Percentiles rank a stretch among this genome's conserved stretches.
Evolutionary conservation across 1,140 invertebrate genomes (phyloP).

Genomic region (Micrasema minimum): DNA sequence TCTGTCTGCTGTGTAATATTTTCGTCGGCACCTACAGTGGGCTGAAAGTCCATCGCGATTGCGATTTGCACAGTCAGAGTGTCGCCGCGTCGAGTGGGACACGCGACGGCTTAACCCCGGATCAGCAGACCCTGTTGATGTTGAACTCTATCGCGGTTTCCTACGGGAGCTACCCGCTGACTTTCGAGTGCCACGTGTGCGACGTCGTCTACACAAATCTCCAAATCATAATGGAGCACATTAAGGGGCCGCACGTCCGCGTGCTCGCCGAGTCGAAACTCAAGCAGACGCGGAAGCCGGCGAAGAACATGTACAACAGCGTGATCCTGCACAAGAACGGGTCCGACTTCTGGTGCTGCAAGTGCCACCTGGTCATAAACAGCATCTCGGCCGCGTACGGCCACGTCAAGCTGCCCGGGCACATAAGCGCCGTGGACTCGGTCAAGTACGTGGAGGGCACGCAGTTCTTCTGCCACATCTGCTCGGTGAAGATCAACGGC

Average conservation of each 20-base stretch:
- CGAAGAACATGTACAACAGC: slow-evolving; percentile 5
- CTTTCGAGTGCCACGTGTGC: slow-evolving; percentile 20
- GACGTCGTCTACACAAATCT: neutral
- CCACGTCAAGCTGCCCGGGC: slow-evolving; percentile 39
- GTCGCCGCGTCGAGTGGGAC: neutral
- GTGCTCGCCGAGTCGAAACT: neutral
- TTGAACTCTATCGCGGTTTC: neutral
- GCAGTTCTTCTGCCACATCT: slow-evolving; percentile 39
- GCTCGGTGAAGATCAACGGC: slow-evolving; percentile 44
- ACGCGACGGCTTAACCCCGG: slow-evolving; percentile 2
- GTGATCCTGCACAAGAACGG: slow-evolving; percentile 35
- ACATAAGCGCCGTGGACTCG: slow-evolving; percentile 40
- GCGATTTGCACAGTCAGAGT: neutral
- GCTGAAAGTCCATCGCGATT: neutral
- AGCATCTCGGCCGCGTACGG: slow-evolving; percentile 36
- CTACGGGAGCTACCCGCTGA: neutral
- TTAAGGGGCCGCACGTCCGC: neutral
- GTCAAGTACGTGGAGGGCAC: slow-evolving; percentile 32
- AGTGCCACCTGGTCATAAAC: slow-evolving; percentile 24
- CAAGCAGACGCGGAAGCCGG: neutral
- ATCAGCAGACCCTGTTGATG: slow-evolving; percentile 7
- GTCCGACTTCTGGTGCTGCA: slow-evolving; percentile 34
- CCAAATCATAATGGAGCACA: neutral
- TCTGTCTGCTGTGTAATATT: slow-evolving; percentile 15
- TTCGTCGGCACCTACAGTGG: neutral